Evolutionary conservation across 2,888 invertebrate species (phyloP).

Genomic region (Xiphydria camelus): DNA sequence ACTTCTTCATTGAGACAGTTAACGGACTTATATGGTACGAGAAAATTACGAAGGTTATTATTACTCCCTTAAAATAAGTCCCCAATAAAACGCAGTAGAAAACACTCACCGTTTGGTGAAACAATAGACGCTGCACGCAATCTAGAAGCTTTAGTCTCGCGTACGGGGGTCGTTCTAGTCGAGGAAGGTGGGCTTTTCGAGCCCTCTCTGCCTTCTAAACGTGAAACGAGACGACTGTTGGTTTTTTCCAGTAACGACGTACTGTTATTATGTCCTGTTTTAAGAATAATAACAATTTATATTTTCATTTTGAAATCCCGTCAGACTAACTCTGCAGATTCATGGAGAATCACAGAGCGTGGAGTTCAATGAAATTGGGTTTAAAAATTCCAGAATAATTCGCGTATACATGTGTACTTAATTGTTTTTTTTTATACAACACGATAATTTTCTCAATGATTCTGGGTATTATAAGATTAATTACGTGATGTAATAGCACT

Average conservation of each 20-base stretch:
- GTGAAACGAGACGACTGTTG: slow-evolving; percentile 57
- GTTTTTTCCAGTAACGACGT: slow-evolving; percentile 36
- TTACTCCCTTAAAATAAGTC: no score
- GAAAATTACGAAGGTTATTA: no score
- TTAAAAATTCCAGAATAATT: no score
- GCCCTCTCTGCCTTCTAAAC: slow-evolving; percentile 33
- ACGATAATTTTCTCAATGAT: no score
- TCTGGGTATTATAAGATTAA: no score
- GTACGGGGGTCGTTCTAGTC: slow-evolving; percentile 37
- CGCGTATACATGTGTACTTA: no score
- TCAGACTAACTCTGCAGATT: neutral
- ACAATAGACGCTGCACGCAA: slow-evolving; percentile 44
- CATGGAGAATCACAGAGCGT: neutral
- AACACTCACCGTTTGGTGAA: slow-evolving; percentile 40
- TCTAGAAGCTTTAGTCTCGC: slow-evolving; percentile 46
- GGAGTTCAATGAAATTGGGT: no score
- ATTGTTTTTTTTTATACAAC: no score
- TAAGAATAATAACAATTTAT: neutral
- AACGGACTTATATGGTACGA: no score
- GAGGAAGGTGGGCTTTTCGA: slow-evolving; percentile 26
- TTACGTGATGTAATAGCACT: no score
- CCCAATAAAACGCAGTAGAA: no score
- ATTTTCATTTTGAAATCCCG: slow-evolving; percentile 1
- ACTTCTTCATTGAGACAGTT: no score
- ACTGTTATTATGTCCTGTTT: slow-evolving; percentile 55